These are phyloP conservation scores for Chrysolina haemoptera DNA, from an alignment of 2,888 invertebrate species.

Conservation along the genomic window DNA sequence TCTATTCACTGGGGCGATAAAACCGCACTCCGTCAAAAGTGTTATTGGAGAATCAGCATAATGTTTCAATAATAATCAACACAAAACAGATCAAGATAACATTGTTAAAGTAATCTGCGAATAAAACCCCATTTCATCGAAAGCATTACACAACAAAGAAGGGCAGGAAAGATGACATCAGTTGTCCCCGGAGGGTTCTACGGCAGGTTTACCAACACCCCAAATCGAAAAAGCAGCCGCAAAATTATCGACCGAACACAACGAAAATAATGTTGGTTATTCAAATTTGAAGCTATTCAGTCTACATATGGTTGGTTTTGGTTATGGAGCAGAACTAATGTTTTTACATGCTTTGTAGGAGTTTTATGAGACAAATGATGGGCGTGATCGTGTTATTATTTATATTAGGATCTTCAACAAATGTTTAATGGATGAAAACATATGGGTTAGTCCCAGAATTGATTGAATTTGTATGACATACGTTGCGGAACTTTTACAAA, in stretches of 20 bases:
- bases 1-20: conserved; percentile 32
- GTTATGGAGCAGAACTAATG: conserved; percentile 33
- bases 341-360: conserved; percentile 28
- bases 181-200: conserved; percentile 45
- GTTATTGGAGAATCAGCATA: conserved; percentile 54
- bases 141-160: conserved; percentile 46
- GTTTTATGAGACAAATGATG: conserved; percentile 20
- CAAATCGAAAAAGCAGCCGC: conserved; percentile 34
- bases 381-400: conserved; percentile 17
- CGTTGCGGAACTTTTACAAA: neutral
- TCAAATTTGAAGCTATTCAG: conserved; percentile 37
- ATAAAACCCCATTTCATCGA: conserved; percentile 51
- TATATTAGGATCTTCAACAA: neutral
- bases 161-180: conserved; percentile 52
- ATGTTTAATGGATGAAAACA: conserved; percentile 9
- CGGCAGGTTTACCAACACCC: conserved; percentile 33
- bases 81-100: conserved; percentile 58
- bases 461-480: neutral
- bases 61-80: conserved; percentile 58
- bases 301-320: conserved; percentile 33
- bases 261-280: conserved; percentile 36
- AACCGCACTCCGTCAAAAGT: conserved; percentile 41
- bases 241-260: conserved; percentile 30
- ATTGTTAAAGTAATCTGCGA: conserved; percentile 52
- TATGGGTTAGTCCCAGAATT: neutral